phyloP scores from a whole-genome alignment of 2,888 invertebrate species.

The Macropis europaea region DNA sequence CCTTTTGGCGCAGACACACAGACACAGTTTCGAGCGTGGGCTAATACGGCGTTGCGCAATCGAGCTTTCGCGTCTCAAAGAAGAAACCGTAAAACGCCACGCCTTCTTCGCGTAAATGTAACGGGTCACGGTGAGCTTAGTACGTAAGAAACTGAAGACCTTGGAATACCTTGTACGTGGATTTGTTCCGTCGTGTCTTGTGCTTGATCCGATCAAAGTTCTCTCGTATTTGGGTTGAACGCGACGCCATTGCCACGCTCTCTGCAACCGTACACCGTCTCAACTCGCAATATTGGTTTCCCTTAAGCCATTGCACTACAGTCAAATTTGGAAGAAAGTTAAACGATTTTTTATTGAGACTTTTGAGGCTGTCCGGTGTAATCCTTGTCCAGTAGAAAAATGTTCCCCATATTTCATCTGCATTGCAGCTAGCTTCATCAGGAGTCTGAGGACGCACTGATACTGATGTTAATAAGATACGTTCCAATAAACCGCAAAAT shows the following conservation, averaged over 20 bases:
- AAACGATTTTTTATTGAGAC: too few species aligned
- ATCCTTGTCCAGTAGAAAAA: too few species aligned
- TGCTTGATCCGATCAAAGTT: slow-evolving; percentile 23
- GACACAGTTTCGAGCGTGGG: not conserved
- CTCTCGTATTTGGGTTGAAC: slow-evolving; percentile 33
- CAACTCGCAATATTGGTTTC: not conserved
- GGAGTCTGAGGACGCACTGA: too few species aligned
- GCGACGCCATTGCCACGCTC: not conserved
- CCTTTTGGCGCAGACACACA: too few species aligned
- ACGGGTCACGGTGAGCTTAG: slow-evolving; percentile 53
- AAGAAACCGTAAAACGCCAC: slow-evolving; percentile 61
- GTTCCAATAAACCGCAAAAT: too few species aligned
- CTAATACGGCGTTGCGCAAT: slow-evolving; percentile 41
- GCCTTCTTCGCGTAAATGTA: slow-evolving; percentile 43
- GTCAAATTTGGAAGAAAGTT: too few species aligned
- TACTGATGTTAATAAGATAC: too few species aligned
- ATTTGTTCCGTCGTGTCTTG: slow-evolving; percentile 16
- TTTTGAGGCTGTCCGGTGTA: too few species aligned
- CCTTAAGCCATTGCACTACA: not conserved
- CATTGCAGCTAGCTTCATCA: too few species aligned
- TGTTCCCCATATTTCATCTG: too few species aligned
- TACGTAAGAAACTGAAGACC: slow-evolving; percentile 46
- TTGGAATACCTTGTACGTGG: slow-evolving; percentile 46
- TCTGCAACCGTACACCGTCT: not conserved
- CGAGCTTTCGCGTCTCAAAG: slow-evolving; percentile 39